phyloP scores from a whole-genome alignment of 2,113 vertebrate species.

The Callipepla californica region DNA sequence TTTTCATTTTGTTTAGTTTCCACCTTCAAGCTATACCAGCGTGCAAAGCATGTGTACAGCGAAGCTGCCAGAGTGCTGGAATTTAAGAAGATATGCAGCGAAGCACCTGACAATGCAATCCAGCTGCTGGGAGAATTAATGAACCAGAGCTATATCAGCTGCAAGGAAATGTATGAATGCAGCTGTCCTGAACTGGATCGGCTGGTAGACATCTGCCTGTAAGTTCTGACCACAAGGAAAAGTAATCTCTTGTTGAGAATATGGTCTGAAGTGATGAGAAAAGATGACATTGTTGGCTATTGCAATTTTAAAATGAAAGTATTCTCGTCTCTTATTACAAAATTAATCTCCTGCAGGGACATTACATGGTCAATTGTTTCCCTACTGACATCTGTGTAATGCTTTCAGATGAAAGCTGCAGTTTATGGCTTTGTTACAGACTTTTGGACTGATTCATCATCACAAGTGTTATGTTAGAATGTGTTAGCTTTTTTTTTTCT shows the following conservation, averaged over 20 bases:
- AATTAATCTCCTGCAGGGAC: constrained; percentile 31
- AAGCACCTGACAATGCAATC: constrained; percentile 78
- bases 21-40: constrained; percentile 90
- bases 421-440: constrained; percentile 48
- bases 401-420: constrained; percentile 41
- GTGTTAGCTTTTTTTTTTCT: background rate
- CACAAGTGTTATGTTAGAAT: constrained; percentile 46
- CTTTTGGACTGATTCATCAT: constrained; percentile 52
- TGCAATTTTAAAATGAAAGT: constrained; percentile 58
- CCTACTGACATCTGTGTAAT: constrained; percentile 51
- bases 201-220: constrained; percentile 94
- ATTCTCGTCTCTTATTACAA: constrained; percentile 60
- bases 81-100: constrained; percentile 88
- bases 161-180: constrained; percentile 94
- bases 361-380: constrained; percentile 52
- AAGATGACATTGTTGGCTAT: constrained; percentile 46
- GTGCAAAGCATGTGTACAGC: constrained; percentile 92
- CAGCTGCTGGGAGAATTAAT: constrained; percentile 90
- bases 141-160: constrained; percentile 94
- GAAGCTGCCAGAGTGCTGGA: constrained; percentile 91
- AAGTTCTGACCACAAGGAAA: constrained; percentile 77
- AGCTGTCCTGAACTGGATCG: constrained; percentile 95
- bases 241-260: background rate
- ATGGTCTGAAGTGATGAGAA: constrained; percentile 52
- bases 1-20: constrained; percentile 77